These are phyloP conservation scores for Enteromius viviparus DNA, from an alignment of 2,797 vertebrate species.

Conservation along the genomic window DNA sequence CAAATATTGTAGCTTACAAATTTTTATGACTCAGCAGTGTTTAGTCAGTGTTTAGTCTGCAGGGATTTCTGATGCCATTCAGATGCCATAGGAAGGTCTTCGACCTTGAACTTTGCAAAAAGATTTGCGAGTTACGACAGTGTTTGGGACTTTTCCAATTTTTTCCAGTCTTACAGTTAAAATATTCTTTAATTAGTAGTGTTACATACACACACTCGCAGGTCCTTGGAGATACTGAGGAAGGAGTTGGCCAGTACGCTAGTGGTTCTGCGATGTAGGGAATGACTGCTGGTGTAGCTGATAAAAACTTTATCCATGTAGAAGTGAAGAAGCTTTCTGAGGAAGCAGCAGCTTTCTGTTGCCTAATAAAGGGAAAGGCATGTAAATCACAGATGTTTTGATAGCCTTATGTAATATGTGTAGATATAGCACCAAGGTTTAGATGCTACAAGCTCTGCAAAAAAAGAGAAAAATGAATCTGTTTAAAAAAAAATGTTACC, in stretches of 20 bases:
- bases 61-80: background rate
- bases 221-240: constrained; percentile 74
- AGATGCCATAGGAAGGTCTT: background rate
- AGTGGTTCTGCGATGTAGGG: constrained; percentile 68
- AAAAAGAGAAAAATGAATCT: background rate
- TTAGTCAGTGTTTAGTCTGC: background rate
- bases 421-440: background rate
- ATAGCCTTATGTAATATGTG: background rate
- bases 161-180: background rate
- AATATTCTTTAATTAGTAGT: background rate
- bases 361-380: constrained; percentile 62
- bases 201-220: constrained; percentile 77
- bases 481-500: constrained; percentile 62
- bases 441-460: background rate
- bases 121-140: background rate
- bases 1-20: background rate
- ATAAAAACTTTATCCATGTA: constrained; percentile 80
- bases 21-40: constrained; percentile 6
- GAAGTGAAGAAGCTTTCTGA: constrained; percentile 77
- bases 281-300: constrained; percentile 64
- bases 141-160: background rate
- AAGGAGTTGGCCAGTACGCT: constrained; percentile 82
- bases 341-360: constrained; percentile 78
- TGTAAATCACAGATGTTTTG: background rate
- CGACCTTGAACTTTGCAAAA: constrained; percentile 11